Evolutionary conservation across 2,888 invertebrate genomes (phyloP).

Genomic region (Melanargia galathea): DNA sequence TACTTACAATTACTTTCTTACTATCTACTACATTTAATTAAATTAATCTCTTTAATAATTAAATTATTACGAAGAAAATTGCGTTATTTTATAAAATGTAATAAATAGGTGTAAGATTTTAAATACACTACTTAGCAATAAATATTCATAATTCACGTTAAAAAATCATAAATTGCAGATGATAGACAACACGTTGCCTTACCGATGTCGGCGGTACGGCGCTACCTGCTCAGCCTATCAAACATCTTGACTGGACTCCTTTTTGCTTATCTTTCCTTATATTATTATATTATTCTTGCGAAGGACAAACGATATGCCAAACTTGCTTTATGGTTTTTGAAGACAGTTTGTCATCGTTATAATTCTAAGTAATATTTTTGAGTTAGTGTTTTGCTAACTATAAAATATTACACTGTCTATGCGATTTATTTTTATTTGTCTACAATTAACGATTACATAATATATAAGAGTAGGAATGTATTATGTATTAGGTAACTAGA

Average conservation of each 20-base stretch:
- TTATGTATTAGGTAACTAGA: too few species aligned
- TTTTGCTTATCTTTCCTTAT: constrained; percentile 57
- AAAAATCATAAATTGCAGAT: constrained; percentile 7
- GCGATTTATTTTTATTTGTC: too few species aligned
- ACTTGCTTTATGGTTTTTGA: constrained; percentile 37
- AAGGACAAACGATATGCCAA: constrained; percentile 32
- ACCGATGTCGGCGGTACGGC: constrained; percentile 12
- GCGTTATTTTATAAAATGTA: too few species aligned
- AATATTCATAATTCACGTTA: neutral
- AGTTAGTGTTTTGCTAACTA: neutral
- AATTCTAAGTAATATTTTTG: constrained; percentile 7
- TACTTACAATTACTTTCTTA: too few species aligned
- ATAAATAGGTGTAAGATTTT: too few species aligned
- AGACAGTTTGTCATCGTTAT: constrained; percentile 33
- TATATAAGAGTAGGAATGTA: too few species aligned
- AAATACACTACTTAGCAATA: too few species aligned
- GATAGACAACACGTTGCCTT: constrained; percentile 25
- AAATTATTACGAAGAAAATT: too few species aligned
- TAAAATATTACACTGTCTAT: neutral
- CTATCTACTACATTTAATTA: too few species aligned
- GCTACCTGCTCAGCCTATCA: constrained; percentile 35
- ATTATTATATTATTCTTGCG: constrained; percentile 41
- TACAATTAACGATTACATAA: too few species aligned
- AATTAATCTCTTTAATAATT: too few species aligned
- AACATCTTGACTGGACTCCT: constrained; percentile 49